phyloP scores from a whole-genome alignment of 64 coral and sea anemone genomes.

The Montipora efflorescens region DNA sequence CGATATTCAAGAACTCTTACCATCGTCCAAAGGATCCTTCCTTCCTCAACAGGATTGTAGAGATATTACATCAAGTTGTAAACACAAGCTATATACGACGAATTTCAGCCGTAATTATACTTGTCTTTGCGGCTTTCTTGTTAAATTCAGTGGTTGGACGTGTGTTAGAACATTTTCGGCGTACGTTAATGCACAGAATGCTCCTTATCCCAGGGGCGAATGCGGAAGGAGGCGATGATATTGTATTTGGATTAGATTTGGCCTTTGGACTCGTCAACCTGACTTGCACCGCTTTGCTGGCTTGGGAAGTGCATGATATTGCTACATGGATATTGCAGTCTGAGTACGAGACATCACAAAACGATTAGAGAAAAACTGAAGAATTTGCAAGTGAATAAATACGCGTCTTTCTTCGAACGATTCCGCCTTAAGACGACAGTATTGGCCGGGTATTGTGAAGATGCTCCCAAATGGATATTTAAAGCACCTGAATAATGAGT shows the following conservation, averaged over 20 bases:
- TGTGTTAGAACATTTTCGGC: slow-evolving; percentile 58
- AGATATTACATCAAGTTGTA: slow-evolving; percentile 52
- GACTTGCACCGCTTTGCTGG: slow-evolving; percentile 70
- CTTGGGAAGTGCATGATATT: slow-evolving; percentile 69
- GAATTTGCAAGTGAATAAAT: too few relatives aligned
- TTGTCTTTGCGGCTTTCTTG: slow-evolving; percentile 52
- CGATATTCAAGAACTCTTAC: background rate
- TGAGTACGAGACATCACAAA: slow-evolving; percentile 4
- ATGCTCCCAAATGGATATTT: too few relatives aligned
- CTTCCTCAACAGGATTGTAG: slow-evolving; percentile 16
- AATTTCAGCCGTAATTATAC: slow-evolving; percentile 49
- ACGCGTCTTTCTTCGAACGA: too few relatives aligned
- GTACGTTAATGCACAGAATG: slow-evolving; percentile 36
- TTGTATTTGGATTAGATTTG: slow-evolving; percentile 64
- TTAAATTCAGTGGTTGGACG: slow-evolving; percentile 73
- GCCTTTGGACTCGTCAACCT: slow-evolving; percentile 73
- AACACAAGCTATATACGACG: slow-evolving; percentile 42
- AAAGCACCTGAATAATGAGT: too few relatives aligned
- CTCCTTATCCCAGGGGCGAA: background rate
- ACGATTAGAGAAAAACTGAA: background rate
- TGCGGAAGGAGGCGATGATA: slow-evolving; percentile 32
- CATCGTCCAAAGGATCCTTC: slow-evolving; percentile 14
- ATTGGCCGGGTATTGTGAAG: too few relatives aligned
- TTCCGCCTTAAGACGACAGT: too few relatives aligned
- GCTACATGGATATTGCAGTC: slow-evolving; percentile 69